Base-by-base conservation (phyloP, 2,113 vertebrate genomes). In the Mola mola region DNA sequence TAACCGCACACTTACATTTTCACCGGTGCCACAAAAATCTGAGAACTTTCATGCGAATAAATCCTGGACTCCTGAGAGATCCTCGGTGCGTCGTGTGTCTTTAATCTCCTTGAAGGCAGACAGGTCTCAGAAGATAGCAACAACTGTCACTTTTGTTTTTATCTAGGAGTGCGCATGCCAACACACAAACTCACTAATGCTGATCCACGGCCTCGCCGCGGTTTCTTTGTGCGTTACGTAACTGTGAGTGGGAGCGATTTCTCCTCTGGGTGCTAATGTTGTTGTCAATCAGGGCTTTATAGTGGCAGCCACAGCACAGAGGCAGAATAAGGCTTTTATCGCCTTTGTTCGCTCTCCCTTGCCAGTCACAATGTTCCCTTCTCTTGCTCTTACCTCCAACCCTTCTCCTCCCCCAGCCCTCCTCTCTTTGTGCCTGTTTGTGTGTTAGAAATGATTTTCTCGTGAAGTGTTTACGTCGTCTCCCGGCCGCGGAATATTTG, bases 271-370 rank as follows among this genome's bases (percentile, higher is more conserved):
- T 75, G 72, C 82, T 86, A 86, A 88, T 86, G 83, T 82, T 85
- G 76, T 84, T 86, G 85, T 88, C 88, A 89, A 78, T 88, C 87
- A 90, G 68, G 67, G 66, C 79, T 82, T 75, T 77, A 75, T 62
- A 80, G 84, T 70, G 78, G 82, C 83, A 79, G 79, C 79, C 66
- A 43, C 77, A 65, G 77, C 75, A 83, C 83, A 78, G 77, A 79
- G 72, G 79, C 75, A 78, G 76, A 84, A 79, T 60, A 83, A 84
- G 75, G 84, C 84, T 76, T 79, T 76, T 44, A 85, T 77, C 43
- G 75, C 68, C 77, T 81, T 81, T 85, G 73, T 79, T 78, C 60
- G 1, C 66, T 49, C 79, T 60, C 64, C 65, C 61, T 49, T 65
- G 75, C 76, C 71, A 64, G 42, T 84, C 78, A 75, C 68, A 79